Evolutionary conservation across 2,113 vertebrate genomes (phyloP).

Genomic region (Conger conger): DNA sequence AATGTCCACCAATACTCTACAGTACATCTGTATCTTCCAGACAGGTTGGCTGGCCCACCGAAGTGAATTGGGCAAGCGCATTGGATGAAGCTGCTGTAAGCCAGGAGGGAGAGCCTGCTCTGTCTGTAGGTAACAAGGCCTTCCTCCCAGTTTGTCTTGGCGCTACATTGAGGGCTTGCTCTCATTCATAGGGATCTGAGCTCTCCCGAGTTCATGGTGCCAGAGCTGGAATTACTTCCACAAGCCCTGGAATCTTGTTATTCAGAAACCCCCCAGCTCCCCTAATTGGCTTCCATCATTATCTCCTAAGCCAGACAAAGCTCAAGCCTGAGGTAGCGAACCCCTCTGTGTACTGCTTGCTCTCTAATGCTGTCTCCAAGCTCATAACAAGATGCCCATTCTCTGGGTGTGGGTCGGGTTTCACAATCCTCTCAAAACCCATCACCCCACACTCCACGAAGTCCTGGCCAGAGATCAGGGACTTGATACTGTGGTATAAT

Average conservation of each 20-base stretch:
- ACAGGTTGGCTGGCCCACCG: neutral
- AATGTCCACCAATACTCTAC: neutral
- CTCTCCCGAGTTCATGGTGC: slow-evolving; percentile 21
- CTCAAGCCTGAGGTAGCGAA: slow-evolving; percentile 60
- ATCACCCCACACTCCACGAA: slow-evolving; percentile 58
- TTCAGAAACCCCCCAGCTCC: slow-evolving; percentile 57
- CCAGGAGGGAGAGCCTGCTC: slow-evolving; percentile 58
- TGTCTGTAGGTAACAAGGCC: slow-evolving; percentile 40
- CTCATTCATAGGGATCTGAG: slow-evolving; percentile 28
- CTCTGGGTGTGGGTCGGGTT: slow-evolving; percentile 41
- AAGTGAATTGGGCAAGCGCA: neutral
- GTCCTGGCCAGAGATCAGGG: slow-evolving; percentile 44
- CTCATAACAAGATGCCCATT: slow-evolving; percentile 63
- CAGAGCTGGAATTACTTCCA: slow-evolving; percentile 56
- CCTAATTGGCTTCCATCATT: slow-evolving; percentile 77
- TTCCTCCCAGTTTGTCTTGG: neutral
- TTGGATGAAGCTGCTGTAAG: slow-evolving; percentile 3
- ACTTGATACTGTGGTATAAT: slow-evolving; percentile 46
- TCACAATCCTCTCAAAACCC: slow-evolving; percentile 63
- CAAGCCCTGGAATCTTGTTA: slow-evolving; percentile 58
- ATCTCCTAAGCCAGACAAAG: slow-evolving; percentile 64
- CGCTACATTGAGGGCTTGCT: slow-evolving; percentile 43
- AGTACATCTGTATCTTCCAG: neutral
- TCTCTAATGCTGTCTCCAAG: slow-evolving; percentile 51
- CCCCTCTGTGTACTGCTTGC: slow-evolving; percentile 60